Evolutionary conservation across 2,113 vertebrate genomes (phyloP), one percentile per base, ranked within the genome.

Genomic region (Lagopus leucura): DNA sequence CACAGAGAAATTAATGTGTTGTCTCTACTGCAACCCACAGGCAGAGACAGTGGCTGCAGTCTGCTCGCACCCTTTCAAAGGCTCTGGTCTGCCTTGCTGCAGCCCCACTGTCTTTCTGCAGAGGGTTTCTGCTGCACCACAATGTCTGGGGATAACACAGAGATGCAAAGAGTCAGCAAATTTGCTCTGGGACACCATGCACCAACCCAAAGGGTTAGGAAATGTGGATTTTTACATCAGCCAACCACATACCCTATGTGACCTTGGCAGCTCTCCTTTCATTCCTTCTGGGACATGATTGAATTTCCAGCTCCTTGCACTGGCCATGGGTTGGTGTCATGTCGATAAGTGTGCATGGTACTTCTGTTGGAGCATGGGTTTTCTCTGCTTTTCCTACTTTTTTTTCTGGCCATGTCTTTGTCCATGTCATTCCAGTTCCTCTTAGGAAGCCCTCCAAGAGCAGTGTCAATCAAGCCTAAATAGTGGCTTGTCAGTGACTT

Each of bases 11-110:
- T 80, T 73, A 96, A 96, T 96, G 94, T 6, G 88, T 94, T 94
- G 92, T 96, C 92, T 95, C 92, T 97, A 94, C 93, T 95, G 94
- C 95, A 97, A 36, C 94, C 93, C 94, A 93, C 95, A 97, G 93
- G 94, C 96, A 92, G 94, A 95, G 88, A 92, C 1, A 86, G 93
- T 81, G 95, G 89, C 95, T 97, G 94, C 95, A 96, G 95, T 84
- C 79, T 94, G 88, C 76, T 88, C 82, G 3, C 79, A 86, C 61
- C 77, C 85, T 94, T 80, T 0, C 17, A 67, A 19, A 67, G 61
- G 74, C 43, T 13, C 90, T 83, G 85, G n/a, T 61, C 77, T 95
- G 76, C 86, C 22, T 77, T 27, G n/a, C 72, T 36, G 50, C 80
- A 28, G 80, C 52, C 76, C 57, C 65, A 6, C 43, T 1, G 8